Evolutionary conservation across 2,113 vertebrate species (phyloP).

Genomic region (Mustelus asterias): DNA sequence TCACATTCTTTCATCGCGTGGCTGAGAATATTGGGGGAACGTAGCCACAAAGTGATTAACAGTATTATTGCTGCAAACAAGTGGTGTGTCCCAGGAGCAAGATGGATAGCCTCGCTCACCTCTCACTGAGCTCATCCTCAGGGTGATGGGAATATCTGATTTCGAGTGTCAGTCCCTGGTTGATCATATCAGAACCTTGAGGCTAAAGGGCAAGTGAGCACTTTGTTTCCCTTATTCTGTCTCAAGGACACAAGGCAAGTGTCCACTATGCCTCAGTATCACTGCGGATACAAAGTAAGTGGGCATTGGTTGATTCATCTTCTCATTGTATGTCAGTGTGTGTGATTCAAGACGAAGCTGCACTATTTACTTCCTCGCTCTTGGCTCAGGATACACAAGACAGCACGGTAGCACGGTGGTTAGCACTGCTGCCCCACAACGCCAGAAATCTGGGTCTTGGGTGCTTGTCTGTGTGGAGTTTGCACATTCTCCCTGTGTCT

Average conservation of each 20-base stretch:
- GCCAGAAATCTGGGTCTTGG: too few species aligned
- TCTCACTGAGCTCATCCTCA: conserved; percentile 9
- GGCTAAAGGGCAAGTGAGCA: neutral
- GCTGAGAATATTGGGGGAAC: neutral
- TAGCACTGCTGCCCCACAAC: too few species aligned
- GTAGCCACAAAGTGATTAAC: conserved; percentile 4
- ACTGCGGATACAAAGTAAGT: neutral
- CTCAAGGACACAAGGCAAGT: neutral
- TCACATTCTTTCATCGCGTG: neutral
- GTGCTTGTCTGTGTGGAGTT: too few species aligned
- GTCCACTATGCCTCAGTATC: neutral
- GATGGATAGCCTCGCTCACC: neutral
- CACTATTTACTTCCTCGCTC: neutral
- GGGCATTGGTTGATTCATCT: too few species aligned
- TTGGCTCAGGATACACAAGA: neutral
- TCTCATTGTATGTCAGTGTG: neutral
- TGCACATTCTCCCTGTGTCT: too few species aligned
- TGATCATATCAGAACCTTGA: neutral
- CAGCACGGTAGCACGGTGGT: too few species aligned
- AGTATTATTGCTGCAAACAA: neutral
- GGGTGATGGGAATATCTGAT: neutral
- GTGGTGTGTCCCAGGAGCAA: neutral
- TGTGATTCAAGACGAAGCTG: neutral
- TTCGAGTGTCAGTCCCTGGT: neutral
- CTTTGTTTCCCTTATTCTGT: neutral